These are phyloP conservation scores for Zeuzera pyrina DNA, from an alignment of 2,888 invertebrate species.

Conservation along the genomic window DNA sequence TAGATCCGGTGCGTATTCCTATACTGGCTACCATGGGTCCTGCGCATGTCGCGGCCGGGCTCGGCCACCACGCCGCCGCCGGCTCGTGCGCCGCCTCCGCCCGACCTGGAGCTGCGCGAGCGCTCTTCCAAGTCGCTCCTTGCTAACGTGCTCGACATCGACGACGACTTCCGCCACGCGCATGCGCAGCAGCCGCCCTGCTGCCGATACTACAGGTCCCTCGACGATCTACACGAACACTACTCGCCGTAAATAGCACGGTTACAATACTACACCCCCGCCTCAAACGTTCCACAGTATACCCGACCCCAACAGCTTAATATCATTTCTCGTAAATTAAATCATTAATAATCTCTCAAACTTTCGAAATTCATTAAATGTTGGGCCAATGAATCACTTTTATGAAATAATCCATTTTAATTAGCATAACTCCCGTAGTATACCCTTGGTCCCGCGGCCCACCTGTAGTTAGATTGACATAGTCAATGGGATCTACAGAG, in stretches of 20 bases:
- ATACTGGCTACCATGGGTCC: conserved; percentile 97
- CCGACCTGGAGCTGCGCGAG: conserved; percentile 90
- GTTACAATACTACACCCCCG: conserved; percentile 66
- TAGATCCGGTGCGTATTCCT: conserved; percentile 94
- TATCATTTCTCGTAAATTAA: conserved; percentile 2
- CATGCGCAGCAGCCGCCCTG: conserved; percentile 81
- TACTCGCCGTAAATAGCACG: conserved; percentile 71
- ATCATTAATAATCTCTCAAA: conserved; percentile 5
- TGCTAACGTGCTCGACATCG: conserved; percentile 97
- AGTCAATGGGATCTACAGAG: no score
- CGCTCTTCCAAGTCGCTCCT: conserved; percentile 94
- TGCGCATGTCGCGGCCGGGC: conserved; percentile 91
- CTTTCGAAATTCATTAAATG: not conserved
- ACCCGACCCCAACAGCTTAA: conserved; percentile 47
- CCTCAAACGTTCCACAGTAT: conserved; percentile 64
- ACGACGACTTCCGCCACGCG: conserved; percentile 93
- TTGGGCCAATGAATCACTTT: not conserved
- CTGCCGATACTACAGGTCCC: conserved; percentile 85
- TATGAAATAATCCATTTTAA: not conserved
- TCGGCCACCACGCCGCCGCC: conserved; percentile 74
- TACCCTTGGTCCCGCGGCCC: conserved; percentile 60
- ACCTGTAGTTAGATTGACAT: no score
- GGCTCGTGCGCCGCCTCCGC: conserved; percentile 82
- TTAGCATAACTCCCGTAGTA: conserved; percentile 60
- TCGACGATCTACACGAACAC: conserved; percentile 74